These are phyloP conservation scores for Drosophila athabasca DNA, from an alignment of 1,140 invertebrate species.

Conservation along the genomic window DNA sequence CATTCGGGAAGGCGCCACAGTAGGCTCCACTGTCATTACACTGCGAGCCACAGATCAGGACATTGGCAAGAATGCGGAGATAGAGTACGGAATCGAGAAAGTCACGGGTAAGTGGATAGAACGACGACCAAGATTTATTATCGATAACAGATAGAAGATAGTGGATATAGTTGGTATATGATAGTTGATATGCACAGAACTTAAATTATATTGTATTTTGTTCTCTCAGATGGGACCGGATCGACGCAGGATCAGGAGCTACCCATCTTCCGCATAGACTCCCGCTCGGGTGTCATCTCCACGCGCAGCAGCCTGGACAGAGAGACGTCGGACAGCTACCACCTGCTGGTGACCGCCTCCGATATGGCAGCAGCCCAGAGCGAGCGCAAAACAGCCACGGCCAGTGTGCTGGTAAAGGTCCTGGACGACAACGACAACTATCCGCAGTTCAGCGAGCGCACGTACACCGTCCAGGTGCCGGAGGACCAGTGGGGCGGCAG, in stretches of 20 bases:
- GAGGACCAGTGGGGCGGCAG: constrained; percentile 92
- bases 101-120: constrained; percentile 84
- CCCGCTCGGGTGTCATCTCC: constrained; percentile 91
- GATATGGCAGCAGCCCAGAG: constrained; percentile 91
- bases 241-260: constrained; percentile 82
- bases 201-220: neutral
- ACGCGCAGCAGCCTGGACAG: constrained; percentile 93
- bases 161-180: no score
- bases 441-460: constrained; percentile 95
- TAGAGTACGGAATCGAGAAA: constrained; percentile 91
- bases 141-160: no score
- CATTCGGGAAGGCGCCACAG: constrained; percentile 92
- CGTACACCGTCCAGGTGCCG: constrained; percentile 93
- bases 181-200: no score
- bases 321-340: constrained; percentile 94
- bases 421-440: constrained; percentile 98
- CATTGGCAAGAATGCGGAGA: constrained; percentile 93
- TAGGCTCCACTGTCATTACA: constrained; percentile 95
- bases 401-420: constrained; percentile 92
- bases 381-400: constrained; percentile 89
- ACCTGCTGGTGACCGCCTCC: constrained; percentile 92
- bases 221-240: constrained; percentile 61
- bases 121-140: no score
- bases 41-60: constrained; percentile 96
- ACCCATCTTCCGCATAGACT: constrained; percentile 91